Evolutionary conservation across 2,797 vertebrate genomes (phyloP).

Genomic region (Dallia pectoralis): DNA sequence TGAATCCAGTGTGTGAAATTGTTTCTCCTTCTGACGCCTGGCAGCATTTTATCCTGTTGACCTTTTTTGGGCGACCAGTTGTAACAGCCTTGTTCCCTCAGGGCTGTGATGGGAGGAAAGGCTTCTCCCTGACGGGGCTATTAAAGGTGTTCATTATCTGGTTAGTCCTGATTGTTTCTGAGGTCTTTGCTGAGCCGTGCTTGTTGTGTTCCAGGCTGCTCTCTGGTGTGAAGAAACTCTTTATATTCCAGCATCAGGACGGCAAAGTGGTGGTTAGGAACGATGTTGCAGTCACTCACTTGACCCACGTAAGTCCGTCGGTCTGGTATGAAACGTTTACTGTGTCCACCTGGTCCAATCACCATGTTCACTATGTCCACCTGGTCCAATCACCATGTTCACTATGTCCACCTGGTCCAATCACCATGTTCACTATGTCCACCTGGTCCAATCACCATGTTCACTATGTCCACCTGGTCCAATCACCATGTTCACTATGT

Average conservation of each 20-base stretch:
- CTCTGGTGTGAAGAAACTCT: slow-evolving; percentile 94
- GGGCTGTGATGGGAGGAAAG: no score
- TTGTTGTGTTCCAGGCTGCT: slow-evolving; percentile 80
- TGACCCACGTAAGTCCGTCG: slow-evolving; percentile 86
- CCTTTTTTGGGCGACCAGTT: not conserved
- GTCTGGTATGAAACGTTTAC: not conserved
- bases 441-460: no score
- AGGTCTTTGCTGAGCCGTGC: not conserved
- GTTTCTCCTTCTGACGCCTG: no score
- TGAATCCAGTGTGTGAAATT: no score
- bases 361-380: not conserved
- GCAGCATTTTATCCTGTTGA: not conserved
- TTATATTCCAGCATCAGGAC: slow-evolving; percentile 92
- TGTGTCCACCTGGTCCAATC: not conserved
- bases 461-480: no score
- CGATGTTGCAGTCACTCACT: slow-evolving; percentile 91
- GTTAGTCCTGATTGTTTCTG: not conserved
- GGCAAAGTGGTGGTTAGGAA: slow-evolving; percentile 91
- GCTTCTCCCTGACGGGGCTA: no score
- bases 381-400: not conserved
- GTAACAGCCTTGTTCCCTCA: not conserved
- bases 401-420: no score
- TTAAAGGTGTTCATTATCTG: no score
- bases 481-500: no score
- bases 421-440: no score